Evolutionary conservation across 2,797 vertebrate genomes (phyloP).

Genomic region (Microcaecilia unicolor): DNA sequence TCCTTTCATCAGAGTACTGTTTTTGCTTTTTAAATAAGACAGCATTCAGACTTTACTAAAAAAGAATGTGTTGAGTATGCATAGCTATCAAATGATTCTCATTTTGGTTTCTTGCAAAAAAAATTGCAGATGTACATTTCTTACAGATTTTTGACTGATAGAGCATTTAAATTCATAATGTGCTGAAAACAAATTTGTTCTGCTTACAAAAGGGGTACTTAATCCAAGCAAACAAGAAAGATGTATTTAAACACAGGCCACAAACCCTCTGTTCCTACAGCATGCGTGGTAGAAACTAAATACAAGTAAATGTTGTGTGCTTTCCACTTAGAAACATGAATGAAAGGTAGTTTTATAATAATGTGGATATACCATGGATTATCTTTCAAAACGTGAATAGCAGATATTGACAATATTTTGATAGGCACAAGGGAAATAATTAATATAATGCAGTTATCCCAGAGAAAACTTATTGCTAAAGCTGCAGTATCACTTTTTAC

Average conservation of each 20-base stretch:
- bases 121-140: constrained; percentile 3
- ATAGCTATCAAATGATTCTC: no score
- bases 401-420: constrained; percentile 46
- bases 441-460: constrained; percentile 47
- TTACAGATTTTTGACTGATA: constrained; percentile 11
- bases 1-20: no score
- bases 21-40: no score
- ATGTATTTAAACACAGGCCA: constrained; percentile 18
- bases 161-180: constrained; percentile 13
- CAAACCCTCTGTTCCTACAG: constrained; percentile 7
- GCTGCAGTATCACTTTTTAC: constrained; percentile 52
- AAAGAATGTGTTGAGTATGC: no score
- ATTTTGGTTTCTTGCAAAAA: constrained; percentile 8
- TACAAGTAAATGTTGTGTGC: constrained; percentile 15
- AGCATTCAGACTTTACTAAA: no score
- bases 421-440: constrained; percentile 54
- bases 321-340: constrained; percentile 16
- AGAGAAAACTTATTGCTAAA: constrained; percentile 65
- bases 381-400: constrained; percentile 32
- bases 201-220: constrained; percentile 2
- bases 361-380: constrained; percentile 28
- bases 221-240: constrained; percentile 16
- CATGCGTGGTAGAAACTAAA: constrained; percentile 26
- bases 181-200: constrained; percentile 14
- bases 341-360: constrained; percentile 28